phyloP scores from a whole-genome alignment of 2,888 invertebrate species.

The Leistus spinibarbis region DNA sequence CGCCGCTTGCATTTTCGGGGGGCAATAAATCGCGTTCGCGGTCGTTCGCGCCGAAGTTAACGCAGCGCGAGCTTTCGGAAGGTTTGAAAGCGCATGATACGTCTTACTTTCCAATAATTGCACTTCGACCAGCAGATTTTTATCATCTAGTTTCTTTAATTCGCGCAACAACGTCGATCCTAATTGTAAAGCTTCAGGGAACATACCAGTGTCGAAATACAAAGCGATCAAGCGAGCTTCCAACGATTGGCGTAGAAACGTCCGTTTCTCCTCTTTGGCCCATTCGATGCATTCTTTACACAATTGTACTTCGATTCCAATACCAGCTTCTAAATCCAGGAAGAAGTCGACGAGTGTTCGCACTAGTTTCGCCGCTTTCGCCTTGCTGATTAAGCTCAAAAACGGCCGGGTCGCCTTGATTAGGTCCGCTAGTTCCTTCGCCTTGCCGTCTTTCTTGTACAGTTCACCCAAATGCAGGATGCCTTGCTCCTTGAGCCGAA shows the following conservation, averaged over 20 bases:
- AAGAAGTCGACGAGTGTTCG: slow-evolving; percentile 97
- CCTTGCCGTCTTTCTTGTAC: slow-evolving; percentile 92
- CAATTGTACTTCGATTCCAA: slow-evolving; percentile 91
- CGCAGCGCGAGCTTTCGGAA: slow-evolving; percentile 95
- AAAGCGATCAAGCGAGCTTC: slow-evolving; percentile 94
- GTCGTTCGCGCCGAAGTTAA: slow-evolving; percentile 98
- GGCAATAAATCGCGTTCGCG: slow-evolving; percentile 99
- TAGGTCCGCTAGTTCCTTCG: slow-evolving; percentile 88
- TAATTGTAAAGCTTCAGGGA: slow-evolving; percentile 81
- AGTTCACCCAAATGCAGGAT: slow-evolving; percentile 91
- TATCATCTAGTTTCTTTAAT: slow-evolving; percentile 98
- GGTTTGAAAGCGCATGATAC: slow-evolving; percentile 95
- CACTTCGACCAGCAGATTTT: slow-evolving; percentile 97
- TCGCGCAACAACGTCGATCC: slow-evolving; percentile 90
- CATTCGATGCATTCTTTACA: slow-evolving; percentile 99
- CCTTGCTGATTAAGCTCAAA: slow-evolving; percentile 93
- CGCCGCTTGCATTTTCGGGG: slow-evolving; percentile 97
- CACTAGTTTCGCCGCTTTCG: slow-evolving; percentile 98
- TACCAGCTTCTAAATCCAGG: slow-evolving; percentile 94
- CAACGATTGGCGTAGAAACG: slow-evolving; percentile 94
- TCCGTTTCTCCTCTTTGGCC: slow-evolving; percentile 97
- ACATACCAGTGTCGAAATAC: slow-evolving; percentile 91
- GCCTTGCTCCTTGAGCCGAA: slow-evolving; percentile 90
- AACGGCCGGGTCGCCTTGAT: slow-evolving; percentile 96
- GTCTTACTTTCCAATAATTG: slow-evolving; percentile 98